Percentiles rank a stretch among this genome's conserved stretches.
These are phyloP conservation scores for Phylloscopus collybita DNA, from an alignment of 2,797 vertebrate genomes.

Conservation along the genomic window DNA sequence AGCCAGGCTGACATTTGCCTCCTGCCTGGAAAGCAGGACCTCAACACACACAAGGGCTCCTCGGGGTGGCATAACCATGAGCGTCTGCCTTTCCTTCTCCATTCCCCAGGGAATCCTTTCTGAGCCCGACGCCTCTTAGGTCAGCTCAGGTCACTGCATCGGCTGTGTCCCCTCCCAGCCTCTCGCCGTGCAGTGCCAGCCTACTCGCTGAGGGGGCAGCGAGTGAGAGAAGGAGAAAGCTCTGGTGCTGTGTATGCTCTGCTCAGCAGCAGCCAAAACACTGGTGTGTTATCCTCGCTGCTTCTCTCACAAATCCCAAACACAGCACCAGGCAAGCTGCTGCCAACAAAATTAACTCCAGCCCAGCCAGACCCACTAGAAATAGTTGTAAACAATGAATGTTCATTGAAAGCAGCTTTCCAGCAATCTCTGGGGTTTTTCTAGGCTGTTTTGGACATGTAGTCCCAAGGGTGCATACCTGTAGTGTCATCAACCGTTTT, in stretches of 20 bases:
- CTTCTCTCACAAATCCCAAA: neutral
- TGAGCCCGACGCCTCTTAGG: neutral
- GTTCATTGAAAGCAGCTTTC: neutral
- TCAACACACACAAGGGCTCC: accelerated
- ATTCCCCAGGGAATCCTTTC: neutral
- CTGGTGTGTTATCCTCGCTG: neutral
- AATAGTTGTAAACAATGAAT: neutral
- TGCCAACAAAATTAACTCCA: neutral
- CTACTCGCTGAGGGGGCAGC: accelerated
- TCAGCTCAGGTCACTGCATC: neutral
- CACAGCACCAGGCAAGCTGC: neutral
- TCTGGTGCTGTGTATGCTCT: neutral
- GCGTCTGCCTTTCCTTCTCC: neutral
- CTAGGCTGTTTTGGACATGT: neutral
- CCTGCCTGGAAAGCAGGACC: neutral
- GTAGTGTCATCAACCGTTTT: neutral
- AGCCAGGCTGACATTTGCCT: neutral
- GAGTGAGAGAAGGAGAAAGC: neutral
- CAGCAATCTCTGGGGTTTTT: neutral
- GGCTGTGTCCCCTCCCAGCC: neutral
- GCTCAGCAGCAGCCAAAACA: neutral
- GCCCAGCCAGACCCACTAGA: neutral
- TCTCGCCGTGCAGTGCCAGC: neutral
- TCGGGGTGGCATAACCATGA: neutral
- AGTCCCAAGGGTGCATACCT: neutral